Evolutionary conservation across 2,797 vertebrate species (phyloP), one percentile per base, ranked within the genome.

Genomic region (Phataginus tetradactyla): DNA sequence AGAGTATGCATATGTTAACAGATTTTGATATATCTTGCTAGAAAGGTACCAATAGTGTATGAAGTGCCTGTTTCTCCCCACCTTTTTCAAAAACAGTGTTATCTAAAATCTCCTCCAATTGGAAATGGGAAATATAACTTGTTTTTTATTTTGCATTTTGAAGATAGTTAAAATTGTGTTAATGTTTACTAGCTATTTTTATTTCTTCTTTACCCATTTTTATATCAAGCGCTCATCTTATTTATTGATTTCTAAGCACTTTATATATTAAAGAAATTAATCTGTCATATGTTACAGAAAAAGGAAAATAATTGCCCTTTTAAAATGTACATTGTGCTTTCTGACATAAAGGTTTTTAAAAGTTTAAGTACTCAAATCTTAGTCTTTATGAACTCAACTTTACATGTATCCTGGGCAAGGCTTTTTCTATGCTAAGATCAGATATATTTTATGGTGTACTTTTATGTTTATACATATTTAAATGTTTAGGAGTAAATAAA

Each of bases 241-340:
- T 81, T 93, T 91, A 57, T 17, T 88, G 34, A 91, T 55, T 92
- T 83, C 61, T 64, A 78, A 94, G 49, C 32, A 75, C 1, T 61
- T 51, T 71, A 7, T 59, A 85, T 72, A 80, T 77, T 93, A 90
- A 95, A n/a, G 15, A 95, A 97, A 96, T 90, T 71, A 86, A 97
- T 77, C 45, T 91, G 39, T 20, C 39, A 74, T 23, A 84, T 14
- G 10, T n/a, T 90, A 2, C 7, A 49, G 78, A 97, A 90, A 86
- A 86, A 72, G 42, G 77, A 94, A 95, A 86, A 32, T 75, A 91
- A 72, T 39, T 88, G 51, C 18, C 63, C 49, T 57, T 45, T 81
- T 94, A 55, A 55, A 79, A 81, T 83, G 18, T 45, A 94, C 37
- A 69, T 12, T 72, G 25, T 91, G 34, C 18, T 80, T 96, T 97